Evolutionary conservation across 2,888 invertebrate genomes (phyloP), one percentile per base, ranked within the genome.

Genomic region (Pammene aurita): DNA sequence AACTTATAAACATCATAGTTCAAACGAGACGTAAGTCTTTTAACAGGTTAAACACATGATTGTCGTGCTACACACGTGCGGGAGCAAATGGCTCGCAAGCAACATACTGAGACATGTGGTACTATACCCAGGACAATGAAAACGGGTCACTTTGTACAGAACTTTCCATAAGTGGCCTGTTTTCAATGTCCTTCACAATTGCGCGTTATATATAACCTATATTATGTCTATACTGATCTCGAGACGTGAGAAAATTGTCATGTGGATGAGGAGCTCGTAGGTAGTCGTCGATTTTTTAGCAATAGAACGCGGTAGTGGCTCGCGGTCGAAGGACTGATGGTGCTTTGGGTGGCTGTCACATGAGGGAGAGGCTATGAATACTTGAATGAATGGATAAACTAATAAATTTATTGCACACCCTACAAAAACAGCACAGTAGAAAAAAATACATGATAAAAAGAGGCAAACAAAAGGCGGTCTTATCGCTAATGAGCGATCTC

Each of bases 81-180:
- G 1, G 13, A 44, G 26, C 41, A 11, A 63, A 67, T 57, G 57
- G 56, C 41, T 41, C 41, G 56, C 55, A 62, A 14, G 46, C 16
- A 60, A 18, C 52, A 60, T 46, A 38, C n/a, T 11, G 55, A 48
- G 26, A 61, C 61, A 67, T 67, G 67, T 67, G 62, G 42, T 50
- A 44, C n/a, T n/a, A n/a, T n/a, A n/a, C n/a, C n/a, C 7, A 14
- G 38, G 18, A 16, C 35, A 38, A 26, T 26, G 26, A 26, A 26
- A 26, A 26, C 26, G 26, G 26, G 26, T 4, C 26, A 26, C 26
- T 26, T 26, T 26, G 26, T 26, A 26, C 26, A 26, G 26, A 26
- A 4, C 26, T 26, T 4, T 26, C 26, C 26, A 26, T 26, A 26
- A 26, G 26, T 26, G 26, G 26, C 26, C 26, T 4, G 26, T 26